Conservation (phyloP, 2,797 vertebrate genomes). For the Cygnus olor region DNA sequence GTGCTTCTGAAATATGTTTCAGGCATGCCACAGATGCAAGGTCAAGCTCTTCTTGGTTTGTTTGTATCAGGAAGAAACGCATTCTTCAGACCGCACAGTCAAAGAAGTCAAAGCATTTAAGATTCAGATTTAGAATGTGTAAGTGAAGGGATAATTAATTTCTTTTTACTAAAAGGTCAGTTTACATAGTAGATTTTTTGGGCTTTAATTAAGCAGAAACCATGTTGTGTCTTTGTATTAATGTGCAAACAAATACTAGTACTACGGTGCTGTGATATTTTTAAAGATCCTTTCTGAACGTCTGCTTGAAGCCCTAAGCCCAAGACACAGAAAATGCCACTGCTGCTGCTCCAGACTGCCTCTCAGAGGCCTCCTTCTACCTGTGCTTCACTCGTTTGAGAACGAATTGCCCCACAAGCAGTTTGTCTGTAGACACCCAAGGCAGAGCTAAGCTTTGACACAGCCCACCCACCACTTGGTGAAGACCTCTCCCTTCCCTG, state of each 20-base stretch:
- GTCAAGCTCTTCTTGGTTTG: not conserved
- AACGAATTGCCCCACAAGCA: not conserved
- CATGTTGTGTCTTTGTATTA: not conserved
- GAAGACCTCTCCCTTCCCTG: not conserved
- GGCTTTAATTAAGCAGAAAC: not conserved
- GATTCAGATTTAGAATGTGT: not conserved
- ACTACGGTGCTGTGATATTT: not conserved
- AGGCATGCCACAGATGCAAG: not conserved
- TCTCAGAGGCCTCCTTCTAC: not conserved
- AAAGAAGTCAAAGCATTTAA: not conserved
- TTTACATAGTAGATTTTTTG: not conserved
- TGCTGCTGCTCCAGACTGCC: not conserved
- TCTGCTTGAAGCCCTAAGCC: not conserved
- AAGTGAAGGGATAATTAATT: not conserved
- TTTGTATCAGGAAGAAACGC: not conserved
- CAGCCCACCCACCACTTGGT: not conserved
- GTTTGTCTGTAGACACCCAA: not conserved
- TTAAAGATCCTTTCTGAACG: not conserved
- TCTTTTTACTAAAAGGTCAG: not conserved
- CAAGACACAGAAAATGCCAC: not conserved
- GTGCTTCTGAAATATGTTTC: not conserved
- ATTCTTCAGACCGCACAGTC: not conserved
- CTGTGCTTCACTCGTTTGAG: not conserved
- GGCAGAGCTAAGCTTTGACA: not conserved
- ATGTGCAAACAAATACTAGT: not conserved